Evolutionary conservation across 2,888 invertebrate species (phyloP).

Genomic region (Andricus curvator): DNA sequence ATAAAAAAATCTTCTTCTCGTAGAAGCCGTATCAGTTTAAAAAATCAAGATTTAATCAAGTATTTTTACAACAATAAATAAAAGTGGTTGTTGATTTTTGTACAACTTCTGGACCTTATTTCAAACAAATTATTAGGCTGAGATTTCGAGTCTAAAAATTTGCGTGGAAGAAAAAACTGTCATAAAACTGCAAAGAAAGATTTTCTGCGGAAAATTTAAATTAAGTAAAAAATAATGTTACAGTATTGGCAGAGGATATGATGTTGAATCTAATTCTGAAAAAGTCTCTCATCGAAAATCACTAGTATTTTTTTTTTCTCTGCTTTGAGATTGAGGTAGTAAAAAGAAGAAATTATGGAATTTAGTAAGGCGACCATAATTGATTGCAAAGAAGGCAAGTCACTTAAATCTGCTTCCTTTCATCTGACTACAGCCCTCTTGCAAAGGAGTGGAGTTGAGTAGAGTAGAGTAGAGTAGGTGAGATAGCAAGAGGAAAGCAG

Average conservation of each 20-base stretch:
- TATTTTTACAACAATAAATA: no score
- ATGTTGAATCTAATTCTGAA: neutral
- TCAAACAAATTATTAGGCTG: no score
- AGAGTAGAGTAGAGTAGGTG: conserved; percentile 41
- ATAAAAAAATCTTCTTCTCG: no score
- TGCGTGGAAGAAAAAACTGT: no score
- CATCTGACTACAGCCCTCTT: conserved; percentile 17
- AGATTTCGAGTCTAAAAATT: no score
- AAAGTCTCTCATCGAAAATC: neutral
- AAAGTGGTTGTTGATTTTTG: no score
- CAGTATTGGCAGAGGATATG: neutral
- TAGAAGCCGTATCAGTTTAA: no score
- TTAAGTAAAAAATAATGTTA: neutral
- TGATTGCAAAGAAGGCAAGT: conserved; percentile 10
- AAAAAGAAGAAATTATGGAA: conserved; percentile 4
- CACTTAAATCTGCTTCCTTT: conserved; percentile 36
- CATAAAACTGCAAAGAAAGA: neutral
- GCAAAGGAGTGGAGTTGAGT: conserved; percentile 15
- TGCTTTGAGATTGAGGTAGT: neutral
- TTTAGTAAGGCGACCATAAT: conserved; percentile 6
- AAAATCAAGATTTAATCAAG: no score
- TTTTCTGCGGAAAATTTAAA: neutral
- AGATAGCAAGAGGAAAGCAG: conserved; percentile 8
- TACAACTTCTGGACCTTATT: no score
- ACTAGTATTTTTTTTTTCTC: neutral